Conservation (phyloP, 2,113 vertebrate species). For the Coracopsis vasa region DNA sequence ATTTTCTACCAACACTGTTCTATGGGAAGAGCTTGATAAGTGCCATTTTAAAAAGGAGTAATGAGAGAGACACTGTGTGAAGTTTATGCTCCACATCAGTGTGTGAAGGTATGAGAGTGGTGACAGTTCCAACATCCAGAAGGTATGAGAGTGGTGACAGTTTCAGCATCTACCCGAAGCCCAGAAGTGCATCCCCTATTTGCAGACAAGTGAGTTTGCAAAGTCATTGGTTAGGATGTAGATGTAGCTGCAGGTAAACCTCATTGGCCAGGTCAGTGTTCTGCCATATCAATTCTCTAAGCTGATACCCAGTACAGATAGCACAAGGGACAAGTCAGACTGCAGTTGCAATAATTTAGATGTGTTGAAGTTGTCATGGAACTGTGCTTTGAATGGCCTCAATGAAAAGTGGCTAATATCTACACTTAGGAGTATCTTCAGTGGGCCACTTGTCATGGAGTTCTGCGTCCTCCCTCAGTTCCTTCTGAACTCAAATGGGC, state of each 20-base stretch:
- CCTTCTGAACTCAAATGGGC: background rate
- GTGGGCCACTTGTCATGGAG: background rate
- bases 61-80: background rate
- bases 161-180: background rate
- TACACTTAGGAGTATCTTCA: background rate
- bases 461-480: background rate
- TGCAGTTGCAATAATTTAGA: background rate
- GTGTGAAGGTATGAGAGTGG: background rate
- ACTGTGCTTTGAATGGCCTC: background rate
- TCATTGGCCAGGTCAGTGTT: background rate
- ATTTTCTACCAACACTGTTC: background rate
- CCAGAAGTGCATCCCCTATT: background rate
- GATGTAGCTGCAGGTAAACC: background rate
- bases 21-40: background rate
- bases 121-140: background rate
- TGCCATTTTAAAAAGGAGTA: background rate
- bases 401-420: background rate
- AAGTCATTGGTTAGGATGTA: background rate
- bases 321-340: background rate
- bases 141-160: fast-evolving
- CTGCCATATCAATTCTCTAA: background rate
- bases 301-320: background rate
- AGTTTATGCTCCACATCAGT: background rate
- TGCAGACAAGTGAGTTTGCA: background rate
- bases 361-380: background rate